Evolutionary conservation across 37 sponge, comb jelly and placozoan species (phyloP).

Genomic region (Cladorhizidae sp.): DNA sequence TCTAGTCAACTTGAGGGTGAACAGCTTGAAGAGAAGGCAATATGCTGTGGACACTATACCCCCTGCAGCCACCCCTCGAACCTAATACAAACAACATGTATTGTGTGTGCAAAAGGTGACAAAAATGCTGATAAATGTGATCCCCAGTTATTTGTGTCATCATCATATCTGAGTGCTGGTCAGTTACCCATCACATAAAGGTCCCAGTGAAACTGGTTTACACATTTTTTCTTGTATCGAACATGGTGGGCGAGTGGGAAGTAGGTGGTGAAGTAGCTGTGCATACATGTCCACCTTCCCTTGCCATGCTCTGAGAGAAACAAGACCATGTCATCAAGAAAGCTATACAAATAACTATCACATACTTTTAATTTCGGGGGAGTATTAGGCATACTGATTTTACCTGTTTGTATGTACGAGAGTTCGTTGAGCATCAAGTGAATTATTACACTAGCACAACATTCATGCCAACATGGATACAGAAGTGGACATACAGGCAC

Average conservation of each 20-base stretch:
- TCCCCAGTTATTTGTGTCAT: background rate
- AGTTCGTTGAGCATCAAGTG: background rate
- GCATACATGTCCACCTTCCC: background rate
- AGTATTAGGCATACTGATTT: too few relatives aligned
- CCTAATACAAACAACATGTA: conserved; percentile 59
- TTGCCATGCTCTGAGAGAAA: conserved; percentile 23
- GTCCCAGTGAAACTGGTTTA: conserved; percentile 9
- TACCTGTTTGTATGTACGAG: too few relatives aligned
- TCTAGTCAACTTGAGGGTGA: conserved; percentile 94
- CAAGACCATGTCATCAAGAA: background rate
- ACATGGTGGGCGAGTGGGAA: background rate
- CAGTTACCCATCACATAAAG: conserved; percentile 48
- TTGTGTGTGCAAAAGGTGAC: background rate
- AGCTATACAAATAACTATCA: background rate
- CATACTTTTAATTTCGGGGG: too few relatives aligned
- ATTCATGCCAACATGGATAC: background rate
- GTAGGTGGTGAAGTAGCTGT: too few relatives aligned
- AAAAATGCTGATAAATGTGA: background rate
- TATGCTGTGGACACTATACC: conserved; percentile 96
- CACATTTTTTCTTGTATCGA: background rate
- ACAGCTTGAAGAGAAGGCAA: conserved; percentile 96
- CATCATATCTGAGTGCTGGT: background rate
- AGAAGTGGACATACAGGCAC: too few relatives aligned
- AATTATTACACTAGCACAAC: background rate
- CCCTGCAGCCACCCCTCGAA: conserved; percentile 97